A percentile compares a stretch with the other conserved stretches of the same genome.
Evolutionary conservation across 2,888 invertebrate species (phyloP).

Genomic region (Andrena flavipes): DNA sequence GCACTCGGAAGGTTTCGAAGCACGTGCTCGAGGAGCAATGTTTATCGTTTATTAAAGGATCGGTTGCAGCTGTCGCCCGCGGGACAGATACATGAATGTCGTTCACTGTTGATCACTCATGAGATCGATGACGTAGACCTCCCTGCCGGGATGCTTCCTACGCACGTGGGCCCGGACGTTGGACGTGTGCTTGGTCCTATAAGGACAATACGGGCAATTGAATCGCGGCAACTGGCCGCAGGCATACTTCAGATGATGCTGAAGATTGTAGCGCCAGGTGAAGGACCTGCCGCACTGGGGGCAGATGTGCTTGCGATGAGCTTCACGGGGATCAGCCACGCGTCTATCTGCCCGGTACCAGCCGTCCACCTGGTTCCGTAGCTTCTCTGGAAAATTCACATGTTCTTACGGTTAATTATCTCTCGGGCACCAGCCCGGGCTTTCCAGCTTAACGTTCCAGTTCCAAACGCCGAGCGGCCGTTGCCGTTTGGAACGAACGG

Average conservation of each 20-base stretch:
- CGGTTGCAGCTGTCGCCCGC: neutral
- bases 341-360: conserved; percentile 15
- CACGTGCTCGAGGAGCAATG: neutral
- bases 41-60: conserved; percentile 12
- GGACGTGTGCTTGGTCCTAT: conserved; percentile 68
- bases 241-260: conserved; percentile 64
- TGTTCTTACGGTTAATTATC: conserved; percentile 47
- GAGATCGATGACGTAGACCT: conserved; percentile 63
- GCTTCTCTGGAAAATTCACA: conserved; percentile 64
- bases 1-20: conserved; percentile 3
- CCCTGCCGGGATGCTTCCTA: conserved; percentile 55
- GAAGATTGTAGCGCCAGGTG: conserved; percentile 67
- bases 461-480: neutral
- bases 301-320: conserved; percentile 46
- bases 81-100: neutral
- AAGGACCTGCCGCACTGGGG: conserved; percentile 63
- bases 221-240: conserved; percentile 77
- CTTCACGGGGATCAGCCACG: conserved; percentile 12
- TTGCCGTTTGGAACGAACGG: conserved; percentile 1
- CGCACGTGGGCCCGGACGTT: conserved; percentile 67
- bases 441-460: neutral
- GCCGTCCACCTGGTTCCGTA: conserved; percentile 15
- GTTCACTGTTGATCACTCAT: conserved; percentile 30
- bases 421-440: neutral
- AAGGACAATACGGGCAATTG: conserved; percentile 75